A percentile compares a stretch with the other conserved stretches of the same genome.
Conservation (phyloP, 2,888 invertebrate genomes). For the Hypselothyrea guttata region DNA sequence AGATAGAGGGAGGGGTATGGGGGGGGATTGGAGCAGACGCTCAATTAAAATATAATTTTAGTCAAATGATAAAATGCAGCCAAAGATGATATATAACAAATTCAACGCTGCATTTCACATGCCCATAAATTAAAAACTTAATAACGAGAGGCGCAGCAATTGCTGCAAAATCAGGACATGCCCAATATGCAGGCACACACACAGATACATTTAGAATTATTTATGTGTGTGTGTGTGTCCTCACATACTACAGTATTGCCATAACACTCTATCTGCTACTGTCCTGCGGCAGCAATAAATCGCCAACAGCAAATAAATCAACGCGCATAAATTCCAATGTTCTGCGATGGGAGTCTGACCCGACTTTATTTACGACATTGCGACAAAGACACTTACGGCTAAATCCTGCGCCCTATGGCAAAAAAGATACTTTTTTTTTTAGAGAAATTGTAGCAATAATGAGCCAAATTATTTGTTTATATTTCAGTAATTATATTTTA, state of each 20-base stretch:
- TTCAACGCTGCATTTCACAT: constrained; percentile 51
- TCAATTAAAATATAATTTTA: constrained; percentile 79
- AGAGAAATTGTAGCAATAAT: too few species aligned
- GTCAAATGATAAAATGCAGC: constrained; percentile 37
- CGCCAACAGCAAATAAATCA: constrained; percentile 81
- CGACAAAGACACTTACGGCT: constrained; percentile 73
- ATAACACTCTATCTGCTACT: constrained; percentile 25
- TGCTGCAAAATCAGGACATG: constrained; percentile 75
- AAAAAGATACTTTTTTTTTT: too few species aligned
- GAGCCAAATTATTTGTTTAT: too few species aligned
- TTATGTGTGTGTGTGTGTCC: constrained; percentile 30
- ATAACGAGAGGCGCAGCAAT: constrained; percentile 70
- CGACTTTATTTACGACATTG: constrained; percentile 77
- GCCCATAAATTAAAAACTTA: constrained; percentile 80
- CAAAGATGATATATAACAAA: constrained; percentile 16
- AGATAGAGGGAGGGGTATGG: background rate
- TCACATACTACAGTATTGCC: too few species aligned
- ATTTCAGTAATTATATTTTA: too few species aligned
- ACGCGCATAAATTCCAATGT: constrained; percentile 80
- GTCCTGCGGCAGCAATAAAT: constrained; percentile 80
- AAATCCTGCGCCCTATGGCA: constrained; percentile 49
- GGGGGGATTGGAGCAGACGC: constrained; percentile 23
- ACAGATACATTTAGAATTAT: background rate
- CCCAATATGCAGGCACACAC: constrained; percentile 62
- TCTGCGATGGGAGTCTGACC: constrained; percentile 66